A percentile compares a stretch with the other conserved stretches of the same genome.
phyloP scores from a whole-genome alignment of 2,888 invertebrate species.

The Graphium colonna region DNA sequence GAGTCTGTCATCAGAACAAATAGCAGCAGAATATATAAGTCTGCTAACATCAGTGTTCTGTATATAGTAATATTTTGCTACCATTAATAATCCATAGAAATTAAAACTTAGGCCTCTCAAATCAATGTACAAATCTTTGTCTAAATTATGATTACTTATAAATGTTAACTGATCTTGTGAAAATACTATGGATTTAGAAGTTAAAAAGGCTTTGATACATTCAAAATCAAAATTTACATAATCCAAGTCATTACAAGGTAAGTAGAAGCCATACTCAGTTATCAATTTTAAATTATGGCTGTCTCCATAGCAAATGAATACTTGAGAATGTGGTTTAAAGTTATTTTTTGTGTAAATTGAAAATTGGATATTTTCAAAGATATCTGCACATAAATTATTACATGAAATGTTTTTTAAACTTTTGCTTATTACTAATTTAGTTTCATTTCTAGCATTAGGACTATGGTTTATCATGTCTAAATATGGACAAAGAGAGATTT shows the following conservation, averaged over 20 bases:
- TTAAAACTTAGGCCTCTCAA: constrained; percentile 83
- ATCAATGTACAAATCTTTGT: constrained; percentile 82
- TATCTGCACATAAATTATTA: constrained; percentile 44
- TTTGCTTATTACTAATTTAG: constrained; percentile 56
- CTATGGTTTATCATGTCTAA: constrained; percentile 95
- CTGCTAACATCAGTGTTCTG: constrained; percentile 59
- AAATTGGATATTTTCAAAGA: constrained; percentile 65
- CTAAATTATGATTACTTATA: constrained; percentile 81
- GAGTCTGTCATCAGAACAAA: constrained; percentile 58
- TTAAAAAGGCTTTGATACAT: constrained; percentile 69
- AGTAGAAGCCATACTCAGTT: constrained; percentile 92
- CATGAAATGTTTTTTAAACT: constrained; percentile 51
- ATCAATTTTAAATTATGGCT: constrained; percentile 90
- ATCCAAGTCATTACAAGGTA: constrained; percentile 84
- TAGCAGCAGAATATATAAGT: constrained; percentile 67
- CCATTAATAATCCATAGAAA: constrained; percentile 75
- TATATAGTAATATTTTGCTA: constrained; percentile 67
- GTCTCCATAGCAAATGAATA: constrained; percentile 93
- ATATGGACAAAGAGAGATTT: constrained; percentile 90
- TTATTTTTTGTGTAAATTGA: constrained; percentile 70
- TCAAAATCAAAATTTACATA: constrained; percentile 80
- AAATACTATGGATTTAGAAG: constrained; percentile 49
- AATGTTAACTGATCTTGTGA: constrained; percentile 82
- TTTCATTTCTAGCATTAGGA: constrained; percentile 78
- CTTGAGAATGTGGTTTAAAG: constrained; percentile 84